Percentiles rank a stretch among this genome's conserved stretches.
phyloP scores from a whole-genome alignment of 1,140 invertebrate genomes.

The Caenorhabditis elegans region WBcel235 BX284602.5:6046001-6046500 shows the following conservation, averaged over 20 bases:
- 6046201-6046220: neutral
- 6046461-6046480: conserved; percentile 97
- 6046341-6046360: neutral
- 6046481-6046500: conserved; percentile 86
- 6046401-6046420: conserved; percentile 93
- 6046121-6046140: conserved; percentile 19
- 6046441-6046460: conserved; percentile 89
- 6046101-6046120: neutral
- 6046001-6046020: no score
- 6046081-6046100: conserved; percentile 1
- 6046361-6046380: neutral
- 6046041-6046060: no score
- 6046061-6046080: no score
- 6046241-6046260: neutral
- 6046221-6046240: conserved; percentile 19
- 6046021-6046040: no score
- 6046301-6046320: neutral
- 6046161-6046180: neutral
- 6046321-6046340: conserved; percentile 13
- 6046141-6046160: neutral
- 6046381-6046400: neutral
- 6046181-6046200: conserved; percentile 26
- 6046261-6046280: conserved; percentile 4
- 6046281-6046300: neutral
- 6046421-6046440: conserved; percentile 91